These are phyloP conservation scores for Potamilus streckersoni DNA, from an alignment of 1,140 invertebrate species.

Conservation along the genomic window DNA sequence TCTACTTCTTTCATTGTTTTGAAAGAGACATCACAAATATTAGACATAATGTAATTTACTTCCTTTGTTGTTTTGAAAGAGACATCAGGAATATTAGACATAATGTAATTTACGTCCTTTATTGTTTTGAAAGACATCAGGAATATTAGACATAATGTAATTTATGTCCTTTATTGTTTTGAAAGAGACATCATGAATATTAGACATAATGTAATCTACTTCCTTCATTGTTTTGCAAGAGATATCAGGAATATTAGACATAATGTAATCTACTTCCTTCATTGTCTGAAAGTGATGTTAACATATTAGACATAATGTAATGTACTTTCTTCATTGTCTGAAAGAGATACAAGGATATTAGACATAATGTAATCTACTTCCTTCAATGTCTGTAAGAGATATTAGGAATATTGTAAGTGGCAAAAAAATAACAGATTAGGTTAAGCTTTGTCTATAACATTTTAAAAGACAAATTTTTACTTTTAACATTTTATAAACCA, in stretches of 20 bases:
- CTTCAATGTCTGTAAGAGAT: background rate
- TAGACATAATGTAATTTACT: background rate
- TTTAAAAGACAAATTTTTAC: no score
- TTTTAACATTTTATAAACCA: no score
- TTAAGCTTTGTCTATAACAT: no score
- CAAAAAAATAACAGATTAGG: background rate
- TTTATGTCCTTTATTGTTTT: no score
- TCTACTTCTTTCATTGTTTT: background rate
- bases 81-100: conserved; percentile 51
- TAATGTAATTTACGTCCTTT: conserved; percentile 48
- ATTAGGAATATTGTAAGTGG: background rate
- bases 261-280: no score
- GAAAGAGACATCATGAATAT: conserved; percentile 52
- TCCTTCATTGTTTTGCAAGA: conserved; percentile 50
- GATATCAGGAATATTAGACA: background rate
- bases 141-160: background rate
- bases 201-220: conserved; percentile 54
- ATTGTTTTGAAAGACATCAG: conserved; percentile 46
- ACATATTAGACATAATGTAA: conserved; percentile 1
- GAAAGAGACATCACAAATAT: background rate
- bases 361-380: background rate
- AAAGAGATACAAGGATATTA: background rate
- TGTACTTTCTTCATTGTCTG: background rate
- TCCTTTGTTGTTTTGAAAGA: no score
- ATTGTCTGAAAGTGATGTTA: no score